Evolutionary conservation across 2,888 invertebrate genomes (phyloP).

Genomic region (Hololepta plana): DNA sequence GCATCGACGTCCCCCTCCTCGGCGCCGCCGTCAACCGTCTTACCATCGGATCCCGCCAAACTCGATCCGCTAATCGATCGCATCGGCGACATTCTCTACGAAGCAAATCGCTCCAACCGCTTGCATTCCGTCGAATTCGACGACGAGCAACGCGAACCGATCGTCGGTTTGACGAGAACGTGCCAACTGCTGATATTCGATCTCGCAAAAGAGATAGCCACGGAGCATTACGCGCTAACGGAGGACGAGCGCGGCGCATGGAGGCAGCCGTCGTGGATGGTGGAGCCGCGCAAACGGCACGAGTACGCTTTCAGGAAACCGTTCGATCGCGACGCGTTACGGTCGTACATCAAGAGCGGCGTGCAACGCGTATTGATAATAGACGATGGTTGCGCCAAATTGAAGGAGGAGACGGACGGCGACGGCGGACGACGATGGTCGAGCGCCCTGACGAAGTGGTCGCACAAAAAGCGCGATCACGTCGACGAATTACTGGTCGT

Average conservation of each 20-base stretch:
- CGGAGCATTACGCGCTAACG: slow-evolving; percentile 30
- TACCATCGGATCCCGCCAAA: slow-evolving; percentile 29
- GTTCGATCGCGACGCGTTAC: slow-evolving; percentile 29
- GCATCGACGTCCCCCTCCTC: slow-evolving; percentile 11
- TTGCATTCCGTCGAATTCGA: slow-evolving; percentile 14
- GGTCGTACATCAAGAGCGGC: no score
- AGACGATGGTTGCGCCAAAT: no score
- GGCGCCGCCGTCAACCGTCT: slow-evolving; percentile 17
- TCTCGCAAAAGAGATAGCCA: slow-evolving; percentile 39
- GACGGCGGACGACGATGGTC: no score
- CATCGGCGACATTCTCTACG: slow-evolving; percentile 28
- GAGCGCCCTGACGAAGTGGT: slow-evolving; percentile 39
- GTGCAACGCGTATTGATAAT: no score
- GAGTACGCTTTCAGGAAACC: slow-evolving; percentile 27
- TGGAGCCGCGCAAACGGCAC: no score
- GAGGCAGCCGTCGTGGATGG: no score
- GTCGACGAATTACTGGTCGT: slow-evolving; percentile 53
- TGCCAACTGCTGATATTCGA: slow-evolving; percentile 32
- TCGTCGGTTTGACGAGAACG: slow-evolving; percentile 19
- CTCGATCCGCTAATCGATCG: slow-evolving; percentile 28
- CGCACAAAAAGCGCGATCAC: slow-evolving; percentile 44
- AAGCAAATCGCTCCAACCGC: slow-evolving; percentile 17
- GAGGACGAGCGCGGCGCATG: no score
- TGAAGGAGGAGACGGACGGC: no score
- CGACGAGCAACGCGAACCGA: not conserved